These are phyloP conservation scores for Allacma fusca DNA, from an alignment of 2,888 invertebrate species.

Conservation along the genomic window DNA sequence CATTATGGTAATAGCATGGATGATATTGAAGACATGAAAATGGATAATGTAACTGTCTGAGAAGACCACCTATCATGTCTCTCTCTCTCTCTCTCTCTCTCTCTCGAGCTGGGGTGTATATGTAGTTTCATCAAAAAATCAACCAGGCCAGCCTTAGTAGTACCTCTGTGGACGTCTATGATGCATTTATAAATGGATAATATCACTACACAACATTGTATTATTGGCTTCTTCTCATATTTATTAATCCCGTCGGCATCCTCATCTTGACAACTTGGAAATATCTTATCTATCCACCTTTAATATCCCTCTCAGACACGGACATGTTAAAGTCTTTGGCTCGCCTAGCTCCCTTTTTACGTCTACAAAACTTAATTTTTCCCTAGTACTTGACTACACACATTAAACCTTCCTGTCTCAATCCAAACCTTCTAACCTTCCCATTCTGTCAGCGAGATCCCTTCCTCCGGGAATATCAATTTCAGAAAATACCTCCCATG, in stretches of 20 bases:
- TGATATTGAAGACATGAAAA: constrained; percentile 42
- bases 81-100: neutral
- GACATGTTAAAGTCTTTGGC: constrained; percentile 27
- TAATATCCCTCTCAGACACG: constrained; percentile 7
- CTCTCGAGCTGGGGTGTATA: neutral
- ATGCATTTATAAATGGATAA: constrained; percentile 45
- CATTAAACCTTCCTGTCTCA: neutral
- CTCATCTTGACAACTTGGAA: constrained; percentile 41
- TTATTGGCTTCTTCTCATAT: constrained; percentile 44
- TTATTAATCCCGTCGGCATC: constrained; percentile 43
- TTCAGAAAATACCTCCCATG: neutral
- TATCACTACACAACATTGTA: constrained; percentile 30
- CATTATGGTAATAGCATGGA: constrained; percentile 46
- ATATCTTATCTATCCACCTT: constrained; percentile 38
- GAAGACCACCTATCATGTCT: constrained; percentile 42
- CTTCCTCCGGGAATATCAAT: neutral
- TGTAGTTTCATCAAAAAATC: neutral
- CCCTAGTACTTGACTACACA: too few species aligned
- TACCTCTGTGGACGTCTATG: too few species aligned
- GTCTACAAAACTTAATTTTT: constrained; percentile 15
- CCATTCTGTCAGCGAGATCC: constrained; percentile 2
- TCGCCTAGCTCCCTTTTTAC: constrained; percentile 18
- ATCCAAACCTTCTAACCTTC: constrained; percentile 21
- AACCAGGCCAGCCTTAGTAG: neutral
- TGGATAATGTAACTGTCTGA: constrained; percentile 45